phyloP scores from a whole-genome alignment of 2,888 invertebrate species.

The Drosophila parthenogenetica region DNA sequence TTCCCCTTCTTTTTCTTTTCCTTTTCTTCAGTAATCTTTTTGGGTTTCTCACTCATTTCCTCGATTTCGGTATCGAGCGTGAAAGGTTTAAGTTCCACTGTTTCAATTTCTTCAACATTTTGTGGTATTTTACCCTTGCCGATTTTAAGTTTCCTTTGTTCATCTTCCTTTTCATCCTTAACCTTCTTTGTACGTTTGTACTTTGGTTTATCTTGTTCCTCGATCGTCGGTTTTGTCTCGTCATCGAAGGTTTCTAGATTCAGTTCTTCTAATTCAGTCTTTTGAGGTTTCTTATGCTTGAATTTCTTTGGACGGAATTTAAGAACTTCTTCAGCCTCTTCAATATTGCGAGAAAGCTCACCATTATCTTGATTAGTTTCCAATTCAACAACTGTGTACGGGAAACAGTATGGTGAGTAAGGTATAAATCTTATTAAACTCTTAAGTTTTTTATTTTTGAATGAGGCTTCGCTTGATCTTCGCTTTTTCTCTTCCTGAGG shows the following conservation, averaged over 20 bases:
- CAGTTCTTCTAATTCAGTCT: slow-evolving; percentile 87
- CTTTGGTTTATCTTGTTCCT: slow-evolving; percentile 82
- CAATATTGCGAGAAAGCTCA: slow-evolving; percentile 88
- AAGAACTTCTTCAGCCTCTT: slow-evolving; percentile 88
- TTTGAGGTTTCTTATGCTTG: slow-evolving; percentile 86
- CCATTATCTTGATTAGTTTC: slow-evolving; percentile 88
- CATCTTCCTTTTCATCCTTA: slow-evolving; percentile 60
- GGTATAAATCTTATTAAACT: slow-evolving; percentile 89
- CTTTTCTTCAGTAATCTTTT: slow-evolving; percentile 49
- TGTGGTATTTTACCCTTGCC: slow-evolving; percentile 81
- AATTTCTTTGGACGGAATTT: slow-evolving; percentile 87
- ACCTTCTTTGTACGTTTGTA: slow-evolving; percentile 79
- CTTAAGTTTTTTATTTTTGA: slow-evolving; percentile 90
- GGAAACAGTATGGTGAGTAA: slow-evolving; percentile 87
- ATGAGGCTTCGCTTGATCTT: slow-evolving; percentile 85
- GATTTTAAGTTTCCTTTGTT: slow-evolving; percentile 73
- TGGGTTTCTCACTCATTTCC: slow-evolving; percentile 31
- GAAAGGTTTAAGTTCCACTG: slow-evolving; percentile 81
- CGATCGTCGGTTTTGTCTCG: slow-evolving; percentile 58
- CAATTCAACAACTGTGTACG: slow-evolving; percentile 63
- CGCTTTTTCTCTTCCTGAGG: slow-evolving; percentile 85
- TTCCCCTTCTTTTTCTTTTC: slow-evolving; percentile 64
- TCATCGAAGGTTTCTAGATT: slow-evolving; percentile 73
- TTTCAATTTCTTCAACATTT: slow-evolving; percentile 79
- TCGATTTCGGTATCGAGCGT: slow-evolving; percentile 43